These are phyloP conservation scores for Eurystomus gularis DNA, from an alignment of 2,113 vertebrate species.

Conservation along the genomic window DNA sequence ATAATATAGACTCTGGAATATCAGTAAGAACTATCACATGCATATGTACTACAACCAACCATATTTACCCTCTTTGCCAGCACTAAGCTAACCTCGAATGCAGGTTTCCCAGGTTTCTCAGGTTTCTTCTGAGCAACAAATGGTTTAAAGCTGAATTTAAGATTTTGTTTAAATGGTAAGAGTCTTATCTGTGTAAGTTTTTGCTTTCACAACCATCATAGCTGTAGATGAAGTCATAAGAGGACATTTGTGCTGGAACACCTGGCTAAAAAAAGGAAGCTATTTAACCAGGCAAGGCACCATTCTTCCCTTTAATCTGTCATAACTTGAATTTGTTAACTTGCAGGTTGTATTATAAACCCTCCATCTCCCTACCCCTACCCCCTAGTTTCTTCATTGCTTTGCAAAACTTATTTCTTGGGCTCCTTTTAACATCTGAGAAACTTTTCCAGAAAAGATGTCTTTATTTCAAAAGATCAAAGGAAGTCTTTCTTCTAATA, in stretches of 20 bases:
- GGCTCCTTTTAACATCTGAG: not conserved
- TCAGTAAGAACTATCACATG: not conserved
- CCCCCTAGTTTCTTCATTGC: not conserved
- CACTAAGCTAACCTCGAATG: not conserved
- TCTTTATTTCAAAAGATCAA: conserved; percentile 12
- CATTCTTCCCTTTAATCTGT: not conserved
- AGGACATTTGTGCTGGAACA: not conserved
- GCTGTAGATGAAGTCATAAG: not conserved
- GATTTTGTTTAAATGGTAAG: not conserved
- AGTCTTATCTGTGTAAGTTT: not conserved
- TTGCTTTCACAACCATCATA: not conserved
- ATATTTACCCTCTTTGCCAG: not conserved
- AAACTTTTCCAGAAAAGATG: not conserved
- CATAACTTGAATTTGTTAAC: not conserved
- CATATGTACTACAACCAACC: not conserved
- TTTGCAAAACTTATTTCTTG: not conserved
- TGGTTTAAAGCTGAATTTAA: not conserved
- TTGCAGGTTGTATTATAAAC: not conserved
- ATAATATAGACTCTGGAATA: not conserved
- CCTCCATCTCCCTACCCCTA: not conserved
- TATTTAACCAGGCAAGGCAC: not conserved
- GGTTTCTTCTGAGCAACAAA: not conserved
- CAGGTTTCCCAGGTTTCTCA: not conserved
- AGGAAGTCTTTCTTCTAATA: not conserved
- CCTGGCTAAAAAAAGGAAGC: not conserved